Evolutionary conservation across 1,140 invertebrate species (phyloP).

Genomic region (Wasmannia auropunctata): DNA sequence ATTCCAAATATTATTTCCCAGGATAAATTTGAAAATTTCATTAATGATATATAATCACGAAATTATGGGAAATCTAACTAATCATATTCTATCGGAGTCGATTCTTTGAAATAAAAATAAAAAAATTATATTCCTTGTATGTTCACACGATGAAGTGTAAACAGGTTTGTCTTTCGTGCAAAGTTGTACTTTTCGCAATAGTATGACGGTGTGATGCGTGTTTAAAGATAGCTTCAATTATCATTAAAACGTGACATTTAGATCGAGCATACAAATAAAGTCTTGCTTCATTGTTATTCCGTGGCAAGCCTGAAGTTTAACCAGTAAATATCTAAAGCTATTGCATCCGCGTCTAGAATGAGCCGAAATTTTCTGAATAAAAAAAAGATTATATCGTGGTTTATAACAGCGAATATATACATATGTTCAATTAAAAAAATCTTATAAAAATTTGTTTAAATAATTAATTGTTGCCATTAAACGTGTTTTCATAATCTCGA

Average conservation of each 20-base stretch:
- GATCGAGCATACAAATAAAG: constrained; percentile 17
- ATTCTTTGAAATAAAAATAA: too few species aligned
- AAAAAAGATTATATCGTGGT: background rate
- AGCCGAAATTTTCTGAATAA: background rate
- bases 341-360: background rate
- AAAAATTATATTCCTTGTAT: background rate
- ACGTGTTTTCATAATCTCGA: background rate
- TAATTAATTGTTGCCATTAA: background rate
- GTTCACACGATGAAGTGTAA: background rate
- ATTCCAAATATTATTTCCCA: background rate
- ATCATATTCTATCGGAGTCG: background rate
- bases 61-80: background rate
- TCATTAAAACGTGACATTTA: constrained; percentile 32
- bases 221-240: constrained; percentile 42
- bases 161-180: background rate
- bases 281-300: constrained; percentile 13
- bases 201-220: background rate
- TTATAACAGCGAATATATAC: background rate
- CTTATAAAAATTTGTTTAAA: background rate
- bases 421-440: background rate
- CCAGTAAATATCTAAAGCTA: background rate
- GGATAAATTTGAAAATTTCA: background rate
- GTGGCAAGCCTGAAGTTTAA: background rate
- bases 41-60: background rate
- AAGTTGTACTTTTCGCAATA: constrained; percentile 2